These are phyloP conservation scores for Sipha flava DNA, from an alignment of 1,140 invertebrate species.

Conservation along the genomic window DNA sequence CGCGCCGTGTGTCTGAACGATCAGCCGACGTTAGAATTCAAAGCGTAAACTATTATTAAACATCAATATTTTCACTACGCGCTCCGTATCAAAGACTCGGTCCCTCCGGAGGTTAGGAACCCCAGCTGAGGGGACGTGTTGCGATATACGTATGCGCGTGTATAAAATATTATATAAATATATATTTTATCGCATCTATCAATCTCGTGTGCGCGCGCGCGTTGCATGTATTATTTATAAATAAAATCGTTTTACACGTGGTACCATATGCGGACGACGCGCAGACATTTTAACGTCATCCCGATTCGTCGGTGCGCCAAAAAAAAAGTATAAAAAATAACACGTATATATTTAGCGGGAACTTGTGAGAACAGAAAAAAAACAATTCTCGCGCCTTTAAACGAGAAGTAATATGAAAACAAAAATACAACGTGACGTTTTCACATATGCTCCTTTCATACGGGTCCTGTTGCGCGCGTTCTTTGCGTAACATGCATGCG, in stretches of 20 bases:
- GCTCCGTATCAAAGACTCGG: not conserved
- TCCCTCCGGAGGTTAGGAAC: not conserved
- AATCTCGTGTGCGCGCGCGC: not conserved
- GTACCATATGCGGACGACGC: no score
- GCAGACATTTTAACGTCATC: not conserved
- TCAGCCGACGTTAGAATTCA: not conserved
- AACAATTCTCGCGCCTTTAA: no score
- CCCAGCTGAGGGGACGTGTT: not conserved
- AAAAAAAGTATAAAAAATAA: not conserved
- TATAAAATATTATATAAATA: no score
- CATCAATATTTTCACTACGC: not conserved
- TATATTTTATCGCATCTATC: not conserved
- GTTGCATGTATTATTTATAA: not conserved
- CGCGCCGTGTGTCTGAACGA: no score
- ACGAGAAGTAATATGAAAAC: no score
- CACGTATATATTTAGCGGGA: no score
- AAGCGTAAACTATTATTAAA: not conserved
- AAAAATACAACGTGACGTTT: no score
- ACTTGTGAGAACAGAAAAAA: no score
- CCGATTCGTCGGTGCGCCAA: not conserved
- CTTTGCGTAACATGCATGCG: no score
- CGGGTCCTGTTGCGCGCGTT: no score
- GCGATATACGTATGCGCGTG: no score
- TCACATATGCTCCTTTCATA: no score
- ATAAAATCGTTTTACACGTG: not conserved